Evolutionary conservation across 2,113 vertebrate species (phyloP), one percentile per base, ranked within the genome.

Genomic region (Sinocyclocheilus rhinocerous): DNA sequence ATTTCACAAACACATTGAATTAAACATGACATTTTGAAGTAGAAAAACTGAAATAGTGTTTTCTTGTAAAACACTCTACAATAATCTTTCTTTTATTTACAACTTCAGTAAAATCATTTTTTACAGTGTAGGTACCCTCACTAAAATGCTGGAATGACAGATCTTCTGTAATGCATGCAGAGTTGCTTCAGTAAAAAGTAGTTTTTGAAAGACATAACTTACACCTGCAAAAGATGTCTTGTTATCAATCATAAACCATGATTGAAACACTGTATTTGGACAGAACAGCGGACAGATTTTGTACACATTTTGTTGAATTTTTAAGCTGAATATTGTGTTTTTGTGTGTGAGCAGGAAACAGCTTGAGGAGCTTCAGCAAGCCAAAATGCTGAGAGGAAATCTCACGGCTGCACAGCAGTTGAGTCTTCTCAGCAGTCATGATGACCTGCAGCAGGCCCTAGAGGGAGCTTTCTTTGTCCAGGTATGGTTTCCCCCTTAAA

Each of bases 401-500:
- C 90, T 96, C 88, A 95, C 55, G 0, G 91, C 91, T 0, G 84
- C 91, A 0, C 93, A 97, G 89, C 98, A 99, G 92, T 50, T 96
- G 22, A 88, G 94, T 0, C 95, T 97, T 90, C 94, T 99, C 87
- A 96, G 94, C 57, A 84, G 93, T 12, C 95, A 94, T 24, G 93
- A 93, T 12, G 94, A 96, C 87, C 88, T 99, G 48, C 90, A 94
- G 24, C 90, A 90, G 79, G 96, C 97, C 72, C 91, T 96, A 95
- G 96, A 97, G 93, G 97, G 96, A 79, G 94, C 97, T 84, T 91
- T 96, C 90, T 97, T 97, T 91, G 93, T 99, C 90, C 98, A 99
- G 97, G 98, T 99, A 93, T 93, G 94, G 42, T 69, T 24, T 42
- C 65, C n/a, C 24, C 12, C 13, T 70, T 13, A 33, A 42, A 0